Evolutionary conservation across 2,797 vertebrate genomes (phyloP).

Genomic region (Tamandua tetradactyla): DNA sequence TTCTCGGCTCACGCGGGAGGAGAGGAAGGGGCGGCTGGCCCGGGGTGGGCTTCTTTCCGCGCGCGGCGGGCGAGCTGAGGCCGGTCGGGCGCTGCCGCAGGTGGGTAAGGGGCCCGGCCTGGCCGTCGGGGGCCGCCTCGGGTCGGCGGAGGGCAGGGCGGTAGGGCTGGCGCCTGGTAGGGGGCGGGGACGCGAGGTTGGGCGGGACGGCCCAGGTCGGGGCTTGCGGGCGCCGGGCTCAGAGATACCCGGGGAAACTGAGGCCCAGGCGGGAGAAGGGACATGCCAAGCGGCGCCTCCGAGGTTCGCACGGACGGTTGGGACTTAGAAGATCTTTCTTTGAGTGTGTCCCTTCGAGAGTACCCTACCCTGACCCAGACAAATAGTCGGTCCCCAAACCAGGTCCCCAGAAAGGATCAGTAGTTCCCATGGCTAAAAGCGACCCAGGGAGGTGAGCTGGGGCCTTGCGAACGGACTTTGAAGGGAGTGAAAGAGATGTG

Average conservation of each 20-base stretch:
- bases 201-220: not conserved
- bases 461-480: not conserved
- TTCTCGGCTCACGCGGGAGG: conserved; percentile 65
- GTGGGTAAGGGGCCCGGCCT: conserved; percentile 46
- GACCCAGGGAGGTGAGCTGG: not conserved
- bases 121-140: not conserved
- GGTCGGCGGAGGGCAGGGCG: not conserved
- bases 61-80: fast-evolving
- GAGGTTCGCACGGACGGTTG: not conserved
- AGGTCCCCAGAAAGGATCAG: not conserved
- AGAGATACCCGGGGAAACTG: not conserved
- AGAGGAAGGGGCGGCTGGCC: fast-evolving
- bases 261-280: not conserved
- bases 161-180: not conserved
- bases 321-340: not conserved
- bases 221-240: not conserved
- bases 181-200: not conserved
- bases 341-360: not conserved
- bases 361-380: not conserved
- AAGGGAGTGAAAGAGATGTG: not conserved
- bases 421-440: not conserved
- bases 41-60: fast-evolving
- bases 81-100: fast-evolving
- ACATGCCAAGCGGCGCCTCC: not conserved
- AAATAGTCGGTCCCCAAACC: not conserved